Conservation (phyloP, 2,888 invertebrate genomes). For the Amblyjoppa fuscipennis region DNA sequence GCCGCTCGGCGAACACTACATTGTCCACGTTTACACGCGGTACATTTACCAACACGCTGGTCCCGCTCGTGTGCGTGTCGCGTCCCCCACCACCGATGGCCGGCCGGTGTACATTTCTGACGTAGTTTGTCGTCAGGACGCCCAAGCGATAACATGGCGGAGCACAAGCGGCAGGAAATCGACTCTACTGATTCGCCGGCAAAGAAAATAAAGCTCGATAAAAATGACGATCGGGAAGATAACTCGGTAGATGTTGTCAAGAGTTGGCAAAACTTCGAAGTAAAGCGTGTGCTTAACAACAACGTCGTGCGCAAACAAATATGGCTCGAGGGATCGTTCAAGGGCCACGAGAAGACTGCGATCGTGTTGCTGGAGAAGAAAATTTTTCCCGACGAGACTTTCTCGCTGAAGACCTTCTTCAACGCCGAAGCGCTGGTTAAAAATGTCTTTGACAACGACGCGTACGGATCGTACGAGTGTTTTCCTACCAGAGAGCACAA, state of each 20-base stretch:
- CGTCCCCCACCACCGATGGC: background rate
- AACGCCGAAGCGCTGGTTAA: conserved; percentile 87
- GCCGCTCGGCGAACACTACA: background rate
- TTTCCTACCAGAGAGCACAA: conserved; percentile 88
- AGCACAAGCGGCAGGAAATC: conserved; percentile 52
- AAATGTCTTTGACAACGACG: conserved; percentile 92
- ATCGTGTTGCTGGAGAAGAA: conserved; percentile 93
- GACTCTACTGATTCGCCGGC: conserved; percentile 33
- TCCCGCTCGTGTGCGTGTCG: conserved; percentile 7
- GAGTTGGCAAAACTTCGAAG: conserved; percentile 89
- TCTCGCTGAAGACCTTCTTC: conserved; percentile 88
- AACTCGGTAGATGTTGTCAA: conserved; percentile 74
- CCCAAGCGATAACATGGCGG: conserved; percentile 51
- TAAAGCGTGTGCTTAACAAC: conserved; percentile 90
- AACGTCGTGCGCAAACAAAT: conserved; percentile 91
- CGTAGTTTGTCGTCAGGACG: conserved; percentile 18
- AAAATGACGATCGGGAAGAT: background rate
- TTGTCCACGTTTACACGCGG: background rate
- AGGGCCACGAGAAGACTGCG: conserved; percentile 87
- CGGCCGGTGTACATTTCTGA: background rate
- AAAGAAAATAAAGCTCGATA: conserved; percentile 51
- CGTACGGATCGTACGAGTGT: conserved; percentile 93
- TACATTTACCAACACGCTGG: background rate
- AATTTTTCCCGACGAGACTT: conserved; percentile 90
- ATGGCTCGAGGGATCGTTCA: conserved; percentile 90